Percentiles rank a stretch among this genome's conserved stretches.
These are phyloP conservation scores for Danio aesculapii DNA, from an alignment of 2,797 vertebrate genomes.

Conservation along the genomic window DNA sequence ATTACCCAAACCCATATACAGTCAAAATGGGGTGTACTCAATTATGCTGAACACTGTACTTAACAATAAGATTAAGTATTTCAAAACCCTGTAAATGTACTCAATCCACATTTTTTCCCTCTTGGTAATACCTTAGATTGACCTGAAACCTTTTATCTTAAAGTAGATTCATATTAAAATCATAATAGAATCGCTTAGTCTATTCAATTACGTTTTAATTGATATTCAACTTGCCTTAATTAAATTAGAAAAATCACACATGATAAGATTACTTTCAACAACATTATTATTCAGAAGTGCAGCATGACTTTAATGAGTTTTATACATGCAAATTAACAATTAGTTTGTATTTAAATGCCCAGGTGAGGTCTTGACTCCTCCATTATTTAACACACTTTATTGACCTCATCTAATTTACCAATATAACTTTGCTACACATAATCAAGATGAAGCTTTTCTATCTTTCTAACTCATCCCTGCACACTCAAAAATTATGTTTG, in stretches of 20 bases:
- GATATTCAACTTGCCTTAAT: neutral
- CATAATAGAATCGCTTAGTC: neutral
- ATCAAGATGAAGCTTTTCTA: neutral
- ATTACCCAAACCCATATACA: too few species aligned
- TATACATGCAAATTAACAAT: neutral
- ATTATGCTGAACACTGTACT: too few species aligned
- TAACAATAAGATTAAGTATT: too few species aligned
- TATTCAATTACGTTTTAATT: neutral
- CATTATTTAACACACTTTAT: neutral
- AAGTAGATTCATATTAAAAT: neutral
- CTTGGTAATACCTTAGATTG: neutral
- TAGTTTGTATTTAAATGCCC: neutral
- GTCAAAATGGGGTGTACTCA: too few species aligned
- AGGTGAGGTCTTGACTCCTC: neutral
- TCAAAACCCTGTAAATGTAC: neutral
- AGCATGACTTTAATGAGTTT: neutral
- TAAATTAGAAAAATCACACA: neutral
- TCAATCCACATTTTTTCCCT: neutral
- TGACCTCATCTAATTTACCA: neutral
- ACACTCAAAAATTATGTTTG: too few species aligned
- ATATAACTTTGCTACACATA: neutral
- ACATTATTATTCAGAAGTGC: neutral
- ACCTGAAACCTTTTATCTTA: neutral
- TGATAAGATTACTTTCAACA: neutral
- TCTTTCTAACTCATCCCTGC: neutral